These are phyloP conservation scores for Cantharis flavilabris DNA, from an alignment of 2,888 invertebrate species.

Conservation along the genomic window DNA sequence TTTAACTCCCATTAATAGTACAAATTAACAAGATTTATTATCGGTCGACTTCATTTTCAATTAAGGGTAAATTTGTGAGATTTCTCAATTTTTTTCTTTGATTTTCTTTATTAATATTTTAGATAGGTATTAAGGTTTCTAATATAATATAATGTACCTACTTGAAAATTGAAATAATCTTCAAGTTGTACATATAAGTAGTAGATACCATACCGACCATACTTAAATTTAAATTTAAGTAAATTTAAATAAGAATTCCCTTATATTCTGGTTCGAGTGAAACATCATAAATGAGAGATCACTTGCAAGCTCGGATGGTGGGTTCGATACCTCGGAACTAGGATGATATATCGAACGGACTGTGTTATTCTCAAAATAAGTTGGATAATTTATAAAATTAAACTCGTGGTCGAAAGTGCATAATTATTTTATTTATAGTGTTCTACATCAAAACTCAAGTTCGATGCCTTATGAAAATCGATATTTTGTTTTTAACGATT, in stretches of 20 bases:
- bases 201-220: too few species aligned
- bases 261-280: conserved; percentile 8
- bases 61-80: background rate
- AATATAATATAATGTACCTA: too few species aligned
- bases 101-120: too few species aligned
- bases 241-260: background rate
- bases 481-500: conserved; percentile 8
- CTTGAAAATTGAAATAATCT: too few species aligned
- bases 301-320: conserved; percentile 11
- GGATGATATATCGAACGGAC: conserved; percentile 34
- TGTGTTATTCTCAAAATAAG: conserved; percentile 21
- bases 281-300: conserved; percentile 1
- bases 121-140: too few species aligned
- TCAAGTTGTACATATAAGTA: too few species aligned
- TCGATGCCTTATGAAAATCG: conserved; percentile 6
- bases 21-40: background rate
- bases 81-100: too few species aligned
- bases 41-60: background rate
- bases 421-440: background rate
- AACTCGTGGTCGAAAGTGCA: conserved; percentile 10
- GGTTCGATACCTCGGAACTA: conserved; percentile 34
- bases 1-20: conserved; percentile 1
- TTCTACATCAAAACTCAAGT: conserved; percentile 10
- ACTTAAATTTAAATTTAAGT: too few species aligned
- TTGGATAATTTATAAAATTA: conserved; percentile 31